A percentile compares a stretch with the other conserved stretches of the same genome.
phyloP scores from a whole-genome alignment of 2,888 invertebrate species.

The Napeogenes sylphis region DNA sequence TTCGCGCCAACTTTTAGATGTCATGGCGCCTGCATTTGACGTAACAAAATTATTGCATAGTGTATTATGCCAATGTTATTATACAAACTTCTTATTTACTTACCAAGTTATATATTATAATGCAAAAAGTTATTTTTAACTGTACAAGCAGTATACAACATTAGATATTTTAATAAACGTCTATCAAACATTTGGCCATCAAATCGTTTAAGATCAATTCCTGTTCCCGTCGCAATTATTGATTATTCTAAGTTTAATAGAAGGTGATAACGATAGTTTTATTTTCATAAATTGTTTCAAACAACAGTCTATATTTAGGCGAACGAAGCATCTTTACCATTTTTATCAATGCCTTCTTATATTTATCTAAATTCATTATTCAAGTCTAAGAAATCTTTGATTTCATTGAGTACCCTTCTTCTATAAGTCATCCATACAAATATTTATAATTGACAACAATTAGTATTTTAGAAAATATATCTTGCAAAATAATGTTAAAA shows the following conservation, averaged over 20 bases:
- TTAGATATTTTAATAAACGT: not conserved
- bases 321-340: not conserved
- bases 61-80: too few relatives aligned
- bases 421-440: not conserved
- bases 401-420: constrained; percentile 1
- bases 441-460: constrained; percentile 1
- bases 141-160: too few relatives aligned
- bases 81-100: too few relatives aligned
- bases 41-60: too few relatives aligned
- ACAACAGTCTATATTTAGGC: not conserved
- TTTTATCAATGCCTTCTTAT: too few relatives aligned
- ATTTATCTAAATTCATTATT: not conserved
- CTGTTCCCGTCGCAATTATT: not conserved
- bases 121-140: too few relatives aligned
- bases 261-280: not conserved
- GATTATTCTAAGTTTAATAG: too few relatives aligned
- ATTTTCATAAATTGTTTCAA: not conserved
- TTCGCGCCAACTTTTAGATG: too few relatives aligned
- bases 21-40: too few relatives aligned
- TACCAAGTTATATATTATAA: too few relatives aligned
- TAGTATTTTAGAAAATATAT: too few relatives aligned
- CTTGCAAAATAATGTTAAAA: not conserved
- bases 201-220: constrained; percentile 1
- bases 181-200: constrained; percentile 4
- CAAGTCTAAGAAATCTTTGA: not conserved